Evolutionary conservation across 1,140 invertebrate genomes (phyloP).

Genomic region (Drosophila kohkoa): DNA sequence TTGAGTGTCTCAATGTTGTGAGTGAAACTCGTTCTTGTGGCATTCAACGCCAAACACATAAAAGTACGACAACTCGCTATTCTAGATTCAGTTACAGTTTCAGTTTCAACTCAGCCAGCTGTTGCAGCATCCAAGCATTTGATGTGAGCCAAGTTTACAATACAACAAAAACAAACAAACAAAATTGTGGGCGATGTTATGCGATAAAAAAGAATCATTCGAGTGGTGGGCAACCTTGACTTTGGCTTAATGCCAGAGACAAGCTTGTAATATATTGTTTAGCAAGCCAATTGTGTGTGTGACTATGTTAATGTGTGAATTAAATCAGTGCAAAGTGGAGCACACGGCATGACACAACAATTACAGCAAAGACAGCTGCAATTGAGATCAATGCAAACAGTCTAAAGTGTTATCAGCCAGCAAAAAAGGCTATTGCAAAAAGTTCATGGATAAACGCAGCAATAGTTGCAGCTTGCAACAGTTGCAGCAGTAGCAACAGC

Average conservation of each 20-base stretch:
- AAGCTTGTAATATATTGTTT: conserved; percentile 50
- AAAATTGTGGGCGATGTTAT: conserved; percentile 39
- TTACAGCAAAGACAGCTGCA: conserved; percentile 22
- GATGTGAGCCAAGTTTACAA: conserved; percentile 46
- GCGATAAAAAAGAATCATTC: conserved; percentile 20
- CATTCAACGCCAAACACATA: conserved; percentile 80
- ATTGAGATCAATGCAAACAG: conserved; percentile 36
- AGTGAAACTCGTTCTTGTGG: conserved; percentile 78
- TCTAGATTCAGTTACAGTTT: conserved; percentile 79
- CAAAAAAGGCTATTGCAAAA: conserved; percentile 49
- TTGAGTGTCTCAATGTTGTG: conserved; percentile 34
- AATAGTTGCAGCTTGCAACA: conserved; percentile 21
- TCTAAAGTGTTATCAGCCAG: conserved; percentile 69
- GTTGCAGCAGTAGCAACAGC: conserved; percentile 22
- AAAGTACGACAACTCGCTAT: conserved; percentile 70
- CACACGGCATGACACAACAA: conserved; percentile 23
- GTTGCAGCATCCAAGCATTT: conserved; percentile 1
- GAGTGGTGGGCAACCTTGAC: conserved; percentile 66
- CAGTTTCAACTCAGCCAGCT: conserved; percentile 53
- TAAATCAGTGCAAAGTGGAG: conserved; percentile 30
- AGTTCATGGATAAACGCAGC: conserved; percentile 18
- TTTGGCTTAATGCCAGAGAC: conserved; percentile 53
- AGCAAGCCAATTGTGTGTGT: conserved; percentile 20
- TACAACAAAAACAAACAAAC: neutral
- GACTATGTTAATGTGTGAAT: conserved; percentile 11